Evolutionary conservation across 2,113 vertebrate genomes (phyloP).

Genomic region (Equus przewalskii): DNA sequence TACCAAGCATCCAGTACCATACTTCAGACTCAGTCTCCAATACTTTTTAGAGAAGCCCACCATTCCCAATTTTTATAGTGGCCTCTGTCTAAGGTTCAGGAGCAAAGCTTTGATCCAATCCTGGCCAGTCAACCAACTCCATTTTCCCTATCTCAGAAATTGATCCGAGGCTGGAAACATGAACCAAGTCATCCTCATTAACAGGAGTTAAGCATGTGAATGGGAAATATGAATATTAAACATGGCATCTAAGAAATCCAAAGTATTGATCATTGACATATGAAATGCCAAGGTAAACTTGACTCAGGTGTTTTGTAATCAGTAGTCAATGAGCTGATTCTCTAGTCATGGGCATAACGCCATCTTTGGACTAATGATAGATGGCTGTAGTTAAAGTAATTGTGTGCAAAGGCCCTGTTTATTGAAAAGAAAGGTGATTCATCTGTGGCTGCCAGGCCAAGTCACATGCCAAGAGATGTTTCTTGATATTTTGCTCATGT

Average conservation of each 20-base stretch:
- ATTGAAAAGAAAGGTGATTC: constrained; percentile 44
- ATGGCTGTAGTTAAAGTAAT: not conserved
- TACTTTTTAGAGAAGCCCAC: not conserved
- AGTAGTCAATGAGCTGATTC: constrained; percentile 30
- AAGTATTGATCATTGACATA: not conserved
- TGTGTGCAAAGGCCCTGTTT: not conserved
- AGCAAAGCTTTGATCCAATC: not conserved
- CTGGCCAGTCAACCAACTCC: not conserved
- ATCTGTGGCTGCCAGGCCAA: constrained; percentile 41
- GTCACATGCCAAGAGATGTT: constrained; percentile 22
- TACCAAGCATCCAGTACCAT: not conserved
- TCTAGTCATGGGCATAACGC: not conserved
- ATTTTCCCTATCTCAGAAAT: not conserved
- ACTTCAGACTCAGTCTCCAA: not conserved
- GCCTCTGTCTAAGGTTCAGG: not conserved
- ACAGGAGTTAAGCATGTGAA: not conserved
- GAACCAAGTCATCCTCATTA: not conserved
- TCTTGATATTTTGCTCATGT: not conserved
- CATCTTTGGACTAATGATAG: not conserved
- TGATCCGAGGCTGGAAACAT: not conserved
- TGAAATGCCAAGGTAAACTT: not conserved
- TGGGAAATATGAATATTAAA: not conserved
- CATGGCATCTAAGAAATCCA: not conserved
- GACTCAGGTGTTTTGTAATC: constrained; percentile 35
- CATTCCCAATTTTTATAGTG: not conserved